Conservation (phyloP, 1,140 invertebrate genomes). For the Bombus superbus region DNA sequence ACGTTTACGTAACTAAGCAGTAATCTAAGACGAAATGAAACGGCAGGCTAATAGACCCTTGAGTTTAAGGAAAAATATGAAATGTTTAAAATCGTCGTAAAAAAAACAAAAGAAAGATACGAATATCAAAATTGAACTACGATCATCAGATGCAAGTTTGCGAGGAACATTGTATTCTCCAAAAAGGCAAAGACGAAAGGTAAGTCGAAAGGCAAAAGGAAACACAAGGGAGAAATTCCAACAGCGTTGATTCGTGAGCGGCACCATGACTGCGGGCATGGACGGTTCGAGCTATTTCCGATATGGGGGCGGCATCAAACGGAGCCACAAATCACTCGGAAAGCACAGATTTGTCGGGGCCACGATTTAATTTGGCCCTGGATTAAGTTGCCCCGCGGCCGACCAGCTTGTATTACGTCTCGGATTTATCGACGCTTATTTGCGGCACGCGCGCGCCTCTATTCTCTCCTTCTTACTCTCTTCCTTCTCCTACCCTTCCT, state of each 20-base stretch:
- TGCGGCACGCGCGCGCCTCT: conserved; percentile 47
- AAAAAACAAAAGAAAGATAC: background rate
- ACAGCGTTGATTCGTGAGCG: background rate
- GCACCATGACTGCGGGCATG: conserved; percentile 39
- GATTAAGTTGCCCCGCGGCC: conserved; percentile 61
- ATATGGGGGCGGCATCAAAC: conserved; percentile 60
- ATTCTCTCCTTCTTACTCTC: background rate
- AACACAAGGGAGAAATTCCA: conserved; percentile 1
- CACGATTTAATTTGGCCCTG: conserved; percentile 63
- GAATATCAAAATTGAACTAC: background rate
- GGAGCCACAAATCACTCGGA: conserved; percentile 63
- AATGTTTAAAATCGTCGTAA: too few species aligned
- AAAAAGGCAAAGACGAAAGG: background rate
- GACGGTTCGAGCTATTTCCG: conserved; percentile 59
- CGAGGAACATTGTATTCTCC: background rate
- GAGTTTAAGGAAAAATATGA: too few species aligned
- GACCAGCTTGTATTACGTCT: conserved; percentile 50
- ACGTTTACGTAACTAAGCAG: too few species aligned
- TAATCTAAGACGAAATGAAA: too few species aligned
- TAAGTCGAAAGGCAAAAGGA: conserved; percentile 2
- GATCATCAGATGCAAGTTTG: background rate
- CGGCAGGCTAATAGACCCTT: too few species aligned
- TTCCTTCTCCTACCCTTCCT: background rate
- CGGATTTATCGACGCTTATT: conserved; percentile 65
- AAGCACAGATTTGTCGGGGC: conserved; percentile 63